Evolutionary conservation across 2,888 invertebrate species (phyloP), one percentile per base, ranked within the genome.

Genomic region (Tholera decimalis): DNA sequence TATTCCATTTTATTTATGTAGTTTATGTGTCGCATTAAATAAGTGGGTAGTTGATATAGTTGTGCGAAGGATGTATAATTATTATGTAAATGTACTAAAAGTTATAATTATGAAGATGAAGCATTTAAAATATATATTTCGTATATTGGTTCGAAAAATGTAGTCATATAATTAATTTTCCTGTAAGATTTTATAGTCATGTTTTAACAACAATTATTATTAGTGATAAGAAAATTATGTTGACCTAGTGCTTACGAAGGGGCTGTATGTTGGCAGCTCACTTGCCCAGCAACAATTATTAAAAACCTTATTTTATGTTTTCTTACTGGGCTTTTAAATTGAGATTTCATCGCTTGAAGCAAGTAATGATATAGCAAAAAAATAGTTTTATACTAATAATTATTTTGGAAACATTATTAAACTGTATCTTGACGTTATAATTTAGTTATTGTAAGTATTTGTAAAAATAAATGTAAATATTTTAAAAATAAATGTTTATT

Each of bases 401-500:
- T n/a, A 11, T 37, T 58, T 49, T 49, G 9, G 43, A 41, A 56
- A 56, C 44, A 53, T 20, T 22, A 62, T 41, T 24, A n/a, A 55
- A 67, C 13, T 26, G 20, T 35, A 39, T 15, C 30, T 47, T 44
- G 9, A 26, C 24, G 7, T 56, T 60, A 56, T 76, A 46, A 53
- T 58, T 62, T 51, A 72, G 22, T 26, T 18, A 58, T 37, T 47
- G 22, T 56, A 33, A 7, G 47, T 54, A 26, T 24, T 60, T 73
- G 30, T 62, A 66, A 57, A 77, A 64, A 49, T 35, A 35, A 46
- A 41, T 79, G 79, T 79, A 73, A 64, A 78, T 79, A 78, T 44
- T 58, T 28, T 1, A 35, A 43, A 67, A 81, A 73, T 81, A 81
- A 79, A 81, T 66, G 59, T 75, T 50, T 54, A 54, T 44, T 26